Percentiles rank a stretch among this genome's conserved stretches.
phyloP scores from a whole-genome alignment of 2,797 vertebrate genomes.

The Sebastes reedi region DNA sequence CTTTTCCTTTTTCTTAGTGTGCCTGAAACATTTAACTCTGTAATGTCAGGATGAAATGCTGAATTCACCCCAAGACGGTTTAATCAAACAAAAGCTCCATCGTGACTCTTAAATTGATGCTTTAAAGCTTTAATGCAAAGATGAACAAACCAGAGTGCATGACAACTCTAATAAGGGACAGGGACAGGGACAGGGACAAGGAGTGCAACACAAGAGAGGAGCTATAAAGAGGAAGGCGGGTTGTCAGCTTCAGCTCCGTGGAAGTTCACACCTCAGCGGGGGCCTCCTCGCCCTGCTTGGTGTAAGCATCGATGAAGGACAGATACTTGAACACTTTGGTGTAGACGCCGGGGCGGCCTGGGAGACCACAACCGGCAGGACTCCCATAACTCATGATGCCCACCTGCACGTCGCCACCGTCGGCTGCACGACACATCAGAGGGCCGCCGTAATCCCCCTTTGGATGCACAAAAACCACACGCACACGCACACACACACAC shows the following conservation, averaged over 20 bases:
- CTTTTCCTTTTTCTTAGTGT: not conserved
- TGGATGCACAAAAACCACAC: not conserved
- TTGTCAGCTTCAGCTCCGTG: not conserved
- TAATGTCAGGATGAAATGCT: not conserved
- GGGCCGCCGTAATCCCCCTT: slow-evolving; percentile 82
- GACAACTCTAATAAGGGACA: not conserved
- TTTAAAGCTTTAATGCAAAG: slow-evolving; percentile 54
- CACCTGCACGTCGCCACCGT: slow-evolving; percentile 49
- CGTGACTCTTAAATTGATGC: slow-evolving; percentile 22
- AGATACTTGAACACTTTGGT: slow-evolving; percentile 40
- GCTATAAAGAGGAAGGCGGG: not conserved
- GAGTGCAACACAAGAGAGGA: not conserved
- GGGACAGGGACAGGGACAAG: too few relatives aligned
- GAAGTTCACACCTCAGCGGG: not conserved
- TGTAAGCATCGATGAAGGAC: not conserved
- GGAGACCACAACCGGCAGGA: slow-evolving; percentile 12
- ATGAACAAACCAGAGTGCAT: not conserved
- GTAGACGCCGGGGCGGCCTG: not conserved
- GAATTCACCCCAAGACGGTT: not conserved
- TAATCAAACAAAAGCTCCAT: too few relatives aligned
- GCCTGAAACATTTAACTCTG: not conserved
- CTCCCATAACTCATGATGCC: slow-evolving; percentile 78
- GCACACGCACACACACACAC: too few relatives aligned
- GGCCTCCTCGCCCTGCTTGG: fast-evolving
- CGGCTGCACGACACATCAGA: slow-evolving; percentile 61